Percentiles rank a stretch among this genome's conserved stretches.
Conservation (phyloP, 2,888 invertebrate genomes). For the Tanytarsus gracilentus region DNA sequence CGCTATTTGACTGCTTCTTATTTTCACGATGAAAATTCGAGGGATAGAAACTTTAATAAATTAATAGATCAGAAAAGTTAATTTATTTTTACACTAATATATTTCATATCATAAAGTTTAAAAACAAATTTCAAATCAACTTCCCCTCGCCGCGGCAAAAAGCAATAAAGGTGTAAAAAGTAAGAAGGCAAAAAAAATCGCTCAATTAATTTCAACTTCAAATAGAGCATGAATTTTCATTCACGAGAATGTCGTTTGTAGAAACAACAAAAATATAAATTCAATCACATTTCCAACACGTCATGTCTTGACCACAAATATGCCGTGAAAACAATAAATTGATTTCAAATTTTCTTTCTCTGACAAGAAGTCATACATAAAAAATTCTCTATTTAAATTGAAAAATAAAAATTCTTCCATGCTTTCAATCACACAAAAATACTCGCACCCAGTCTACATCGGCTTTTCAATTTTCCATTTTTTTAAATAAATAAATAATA, state of each 20-base stretch:
- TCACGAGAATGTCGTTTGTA: not conserved
- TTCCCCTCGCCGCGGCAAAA: no score
- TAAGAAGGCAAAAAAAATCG: no score
- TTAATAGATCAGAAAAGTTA: no score
- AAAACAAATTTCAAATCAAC: no score
- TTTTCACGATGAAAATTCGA: no score
- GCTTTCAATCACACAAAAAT: conserved; percentile 18
- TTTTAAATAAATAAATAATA: conserved; percentile 29
- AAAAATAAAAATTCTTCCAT: conserved; percentile 19
- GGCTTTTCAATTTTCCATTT: conserved; percentile 27
- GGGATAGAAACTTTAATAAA: no score
- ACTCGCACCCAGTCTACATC: not conserved
- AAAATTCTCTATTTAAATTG: conserved; percentile 23
- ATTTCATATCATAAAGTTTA: no score
- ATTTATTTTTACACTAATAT: no score
- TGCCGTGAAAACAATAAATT: conserved; percentile 27
- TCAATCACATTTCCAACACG: not conserved
- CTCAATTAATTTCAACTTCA: not conserved
- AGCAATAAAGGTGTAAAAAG: no score
- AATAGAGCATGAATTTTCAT: conserved; percentile 10
- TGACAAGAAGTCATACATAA: conserved; percentile 29
- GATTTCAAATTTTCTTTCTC: conserved; percentile 22
- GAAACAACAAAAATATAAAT: not conserved
- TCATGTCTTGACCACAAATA: conserved; percentile 26
- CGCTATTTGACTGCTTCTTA: no score